phyloP scores from a whole-genome alignment of 1,140 invertebrate genomes.

The Rhopalosiphum padi region DNA sequence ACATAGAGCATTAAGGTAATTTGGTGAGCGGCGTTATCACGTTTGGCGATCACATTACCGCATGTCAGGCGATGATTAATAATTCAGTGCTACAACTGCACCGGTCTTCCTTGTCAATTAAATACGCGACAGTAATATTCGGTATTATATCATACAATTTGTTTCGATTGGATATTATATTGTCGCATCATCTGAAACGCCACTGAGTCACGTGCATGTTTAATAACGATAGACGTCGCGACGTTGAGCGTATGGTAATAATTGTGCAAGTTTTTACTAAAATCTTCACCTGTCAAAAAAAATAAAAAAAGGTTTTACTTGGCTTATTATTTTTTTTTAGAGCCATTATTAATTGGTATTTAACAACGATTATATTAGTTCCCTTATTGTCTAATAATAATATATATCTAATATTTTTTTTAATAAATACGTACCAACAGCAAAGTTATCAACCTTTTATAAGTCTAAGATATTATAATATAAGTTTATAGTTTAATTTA shows the following conservation, averaged over 20 bases:
- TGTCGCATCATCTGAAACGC: neutral
- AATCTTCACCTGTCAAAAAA: neutral
- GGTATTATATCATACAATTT: neutral
- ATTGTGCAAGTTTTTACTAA: neutral
- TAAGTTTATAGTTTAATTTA: no score
- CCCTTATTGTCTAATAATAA: no score
- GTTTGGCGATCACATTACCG: constrained; percentile 48
- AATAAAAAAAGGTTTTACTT: neutral
- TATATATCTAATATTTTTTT: no score
- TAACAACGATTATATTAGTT: no score
- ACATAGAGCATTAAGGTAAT: constrained; percentile 51
- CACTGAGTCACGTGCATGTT: neutral
- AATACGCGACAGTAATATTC: neutral
- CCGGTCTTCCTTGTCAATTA: constrained; percentile 29
- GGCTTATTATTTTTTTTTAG: no score
- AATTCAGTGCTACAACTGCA: constrained; percentile 44
- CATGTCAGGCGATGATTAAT: constrained; percentile 57
- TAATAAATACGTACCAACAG: no score
- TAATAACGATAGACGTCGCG: neutral
- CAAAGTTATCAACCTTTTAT: no score
- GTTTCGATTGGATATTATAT: neutral
- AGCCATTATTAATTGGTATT: no score
- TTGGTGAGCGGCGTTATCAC: constrained; percentile 48
- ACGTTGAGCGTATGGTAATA: neutral
- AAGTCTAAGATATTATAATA: no score